Conservation (phyloP, 2,888 invertebrate species). For the Polyploca ridens region DNA sequence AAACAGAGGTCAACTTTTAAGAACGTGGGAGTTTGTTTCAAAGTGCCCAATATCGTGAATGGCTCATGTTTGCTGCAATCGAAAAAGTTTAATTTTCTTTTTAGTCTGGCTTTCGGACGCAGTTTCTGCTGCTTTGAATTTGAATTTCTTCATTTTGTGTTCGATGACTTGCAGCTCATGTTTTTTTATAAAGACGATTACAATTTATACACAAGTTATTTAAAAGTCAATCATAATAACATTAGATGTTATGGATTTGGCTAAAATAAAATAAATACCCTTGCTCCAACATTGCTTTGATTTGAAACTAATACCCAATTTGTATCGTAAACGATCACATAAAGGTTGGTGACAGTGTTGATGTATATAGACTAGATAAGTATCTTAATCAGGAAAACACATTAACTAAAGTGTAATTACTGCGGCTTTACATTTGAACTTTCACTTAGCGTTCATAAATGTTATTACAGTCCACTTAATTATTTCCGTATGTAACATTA, state of each 20-base stretch:
- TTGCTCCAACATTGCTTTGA: neutral
- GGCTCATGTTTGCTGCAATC: conserved; percentile 1
- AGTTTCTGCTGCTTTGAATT: conserved; percentile 1
- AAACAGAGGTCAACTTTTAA: conserved; percentile 42
- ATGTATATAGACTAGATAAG: too few relatives aligned
- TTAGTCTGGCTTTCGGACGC: neutral
- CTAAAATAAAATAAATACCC: neutral
- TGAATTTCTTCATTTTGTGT: conserved; percentile 1
- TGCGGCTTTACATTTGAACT: neutral
- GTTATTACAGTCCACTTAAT: conserved; percentile 1
- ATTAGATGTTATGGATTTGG: neutral
- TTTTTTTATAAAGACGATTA: neutral
- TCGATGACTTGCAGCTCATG: neutral
- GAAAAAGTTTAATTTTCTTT: conserved; percentile 10
- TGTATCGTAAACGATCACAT: neutral
- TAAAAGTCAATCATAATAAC: neutral
- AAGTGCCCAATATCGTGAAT: conserved; percentile 20
- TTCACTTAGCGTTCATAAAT: neutral
- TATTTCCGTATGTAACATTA: conserved; percentile 2
- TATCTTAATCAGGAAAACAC: too few relatives aligned
- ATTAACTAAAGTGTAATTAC: neutral
- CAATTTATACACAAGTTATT: neutral
- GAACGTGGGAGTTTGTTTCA: conserved; percentile 48
- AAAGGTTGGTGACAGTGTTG: too few relatives aligned
- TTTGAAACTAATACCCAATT: neutral